A percentile compares a stretch with the other conserved stretches of the same genome.
Evolutionary conservation across 2,797 vertebrate species (phyloP).

Genomic region (Lophius americanus): DNA sequence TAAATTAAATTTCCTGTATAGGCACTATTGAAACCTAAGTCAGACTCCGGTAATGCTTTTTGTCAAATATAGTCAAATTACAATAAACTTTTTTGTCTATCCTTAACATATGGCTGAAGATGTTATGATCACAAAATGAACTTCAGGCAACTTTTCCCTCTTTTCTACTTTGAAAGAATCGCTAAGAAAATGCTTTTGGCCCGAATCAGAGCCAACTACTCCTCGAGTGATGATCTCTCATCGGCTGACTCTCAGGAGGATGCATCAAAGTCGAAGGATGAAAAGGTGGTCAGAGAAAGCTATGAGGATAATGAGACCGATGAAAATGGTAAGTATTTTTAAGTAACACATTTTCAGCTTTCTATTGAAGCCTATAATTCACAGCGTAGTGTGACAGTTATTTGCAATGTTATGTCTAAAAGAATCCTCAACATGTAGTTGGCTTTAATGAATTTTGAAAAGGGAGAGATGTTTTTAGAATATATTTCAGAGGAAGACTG

Average conservation of each 20-base stretch:
- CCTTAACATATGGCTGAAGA: conserved; percentile 27
- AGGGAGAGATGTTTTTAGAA: not conserved
- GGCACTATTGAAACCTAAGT: not conserved
- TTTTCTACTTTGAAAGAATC: conserved; percentile 90
- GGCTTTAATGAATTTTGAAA: not conserved
- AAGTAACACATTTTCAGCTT: conserved; percentile 7
- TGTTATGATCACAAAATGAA: conserved; percentile 67
- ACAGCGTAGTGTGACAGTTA: not conserved
- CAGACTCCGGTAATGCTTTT: not conserved
- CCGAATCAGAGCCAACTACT: conserved; percentile 95
- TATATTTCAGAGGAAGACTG: conserved; percentile 56
- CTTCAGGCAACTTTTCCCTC: conserved; percentile 72
- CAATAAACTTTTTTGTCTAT: not conserved
- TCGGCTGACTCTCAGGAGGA: conserved; percentile 84
- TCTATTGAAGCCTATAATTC: conserved; percentile 19
- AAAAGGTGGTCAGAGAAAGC: conserved; percentile 50
- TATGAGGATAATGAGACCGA: conserved; percentile 54
- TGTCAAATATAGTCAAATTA: not conserved
- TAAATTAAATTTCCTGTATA: not conserved
- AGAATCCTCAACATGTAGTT: not conserved
- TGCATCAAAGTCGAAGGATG: conserved; percentile 48
- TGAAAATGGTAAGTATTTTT: conserved; percentile 72
- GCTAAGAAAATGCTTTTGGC: conserved; percentile 99
- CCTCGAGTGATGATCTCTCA: conserved; percentile 86
- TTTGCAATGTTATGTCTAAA: not conserved